Evolutionary conservation across 2,888 invertebrate genomes (phyloP).

Genomic region (Icerya purchasi): DNA sequence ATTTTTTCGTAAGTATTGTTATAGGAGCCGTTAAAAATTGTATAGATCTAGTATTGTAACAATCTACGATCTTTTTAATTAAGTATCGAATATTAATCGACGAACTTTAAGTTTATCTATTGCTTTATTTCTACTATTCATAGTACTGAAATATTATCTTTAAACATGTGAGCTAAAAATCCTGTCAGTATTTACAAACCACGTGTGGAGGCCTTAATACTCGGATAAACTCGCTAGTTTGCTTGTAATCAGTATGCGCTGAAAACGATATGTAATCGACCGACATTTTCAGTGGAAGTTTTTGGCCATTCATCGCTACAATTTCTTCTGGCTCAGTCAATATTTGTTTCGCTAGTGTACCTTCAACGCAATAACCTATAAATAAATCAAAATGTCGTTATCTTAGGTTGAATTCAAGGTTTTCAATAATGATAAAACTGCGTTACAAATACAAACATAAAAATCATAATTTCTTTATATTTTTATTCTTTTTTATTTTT

Average conservation of each 20-base stretch:
- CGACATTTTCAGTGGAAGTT: conserved; percentile 85
- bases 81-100: too few relatives aligned
- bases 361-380: conserved; percentile 17
- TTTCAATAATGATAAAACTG: background rate
- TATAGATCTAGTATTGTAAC: too few relatives aligned
- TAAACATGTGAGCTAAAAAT: too few relatives aligned
- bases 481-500: background rate
- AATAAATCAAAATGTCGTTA: too few relatives aligned
- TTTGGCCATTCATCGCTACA: conserved; percentile 82
- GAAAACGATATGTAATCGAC: conserved; percentile 99
- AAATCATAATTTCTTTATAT: conserved; percentile 5
- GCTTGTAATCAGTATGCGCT: conserved; percentile 94
- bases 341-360: conserved; percentile 76
- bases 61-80: too few relatives aligned
- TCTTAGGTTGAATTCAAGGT: background rate
- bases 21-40: too few relatives aligned
- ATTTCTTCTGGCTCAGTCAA: conserved; percentile 96
- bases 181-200: too few relatives aligned
- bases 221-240: conserved; percentile 91
- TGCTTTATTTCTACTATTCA: too few relatives aligned
- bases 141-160: too few relatives aligned
- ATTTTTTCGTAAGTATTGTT: too few relatives aligned
- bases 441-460: background rate
- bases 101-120: too few relatives aligned
- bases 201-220: conserved; percentile 88